Evolutionary conservation across 2,888 invertebrate genomes (phyloP).

Genomic region (Laothoe populi): DNA sequence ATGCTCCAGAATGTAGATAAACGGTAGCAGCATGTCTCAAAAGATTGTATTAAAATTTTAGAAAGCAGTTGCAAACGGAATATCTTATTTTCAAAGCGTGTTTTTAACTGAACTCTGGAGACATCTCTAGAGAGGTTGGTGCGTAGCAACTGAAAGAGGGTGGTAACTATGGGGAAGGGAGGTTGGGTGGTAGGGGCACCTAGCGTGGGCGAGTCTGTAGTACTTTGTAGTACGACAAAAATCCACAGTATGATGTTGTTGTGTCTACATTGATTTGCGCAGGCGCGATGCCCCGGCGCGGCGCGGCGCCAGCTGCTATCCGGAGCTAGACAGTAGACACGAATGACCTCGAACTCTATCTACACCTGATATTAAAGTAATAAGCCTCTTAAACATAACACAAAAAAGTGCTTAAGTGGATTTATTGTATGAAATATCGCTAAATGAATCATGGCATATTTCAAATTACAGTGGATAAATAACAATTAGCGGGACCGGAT

Average conservation of each 20-base stretch:
- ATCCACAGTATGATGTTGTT: constrained; percentile 75
- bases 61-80: constrained; percentile 31
- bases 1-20: constrained; percentile 15
- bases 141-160: constrained; percentile 64
- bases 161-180: constrained; percentile 40
- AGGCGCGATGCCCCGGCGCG: constrained; percentile 59
- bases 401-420: too few species aligned
- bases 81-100: constrained; percentile 53
- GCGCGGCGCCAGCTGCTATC: constrained; percentile 47
- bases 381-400: constrained; percentile 49
- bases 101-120: constrained; percentile 50
- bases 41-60: constrained; percentile 28
- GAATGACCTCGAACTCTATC: constrained; percentile 71
- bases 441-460: too few species aligned
- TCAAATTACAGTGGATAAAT: not conserved
- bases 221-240: constrained; percentile 78
- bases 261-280: constrained; percentile 77
- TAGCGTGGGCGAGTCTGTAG: constrained; percentile 83
- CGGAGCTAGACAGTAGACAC: constrained; percentile 48
- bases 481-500: not conserved
- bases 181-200: constrained; percentile 46
- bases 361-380: constrained; percentile 50
- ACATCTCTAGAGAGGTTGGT: constrained; percentile 47
- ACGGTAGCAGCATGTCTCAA: constrained; percentile 19
- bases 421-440: too few species aligned